Conservation (phyloP, 2,797 vertebrate genomes). For the Micromesistius poutassou region DNA sequence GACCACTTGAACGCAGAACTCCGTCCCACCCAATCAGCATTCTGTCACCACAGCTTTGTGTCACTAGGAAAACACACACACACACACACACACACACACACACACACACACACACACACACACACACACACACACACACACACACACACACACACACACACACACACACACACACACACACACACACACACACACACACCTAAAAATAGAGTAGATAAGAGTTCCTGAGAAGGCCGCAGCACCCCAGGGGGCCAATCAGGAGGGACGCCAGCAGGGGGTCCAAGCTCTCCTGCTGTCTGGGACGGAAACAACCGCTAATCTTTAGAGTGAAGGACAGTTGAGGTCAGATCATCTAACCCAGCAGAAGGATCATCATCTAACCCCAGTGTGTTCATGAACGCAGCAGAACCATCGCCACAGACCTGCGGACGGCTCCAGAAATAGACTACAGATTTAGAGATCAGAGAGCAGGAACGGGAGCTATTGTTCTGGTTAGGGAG, state of each 20-base stretch:
- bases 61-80: neutral
- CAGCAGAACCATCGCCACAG: neutral
- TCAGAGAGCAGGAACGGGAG: neutral
- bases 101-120: slow-evolving; percentile 8
- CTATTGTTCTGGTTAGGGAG: neutral
- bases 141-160: slow-evolving; percentile 7
- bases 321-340: neutral
- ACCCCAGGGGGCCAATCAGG: neutral
- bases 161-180: slow-evolving; percentile 7
- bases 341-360: too few relatives aligned
- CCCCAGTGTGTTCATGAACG: too few relatives aligned
- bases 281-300: neutral
- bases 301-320: neutral
- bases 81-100: slow-evolving; percentile 6
- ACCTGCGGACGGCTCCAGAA: neutral
- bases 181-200: neutral
- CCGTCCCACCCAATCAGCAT: neutral
- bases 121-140: slow-evolving; percentile 7
- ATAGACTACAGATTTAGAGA: neutral
- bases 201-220: neutral
- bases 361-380: neutral
- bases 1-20: neutral
- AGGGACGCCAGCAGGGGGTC: neutral
- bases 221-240: neutral
- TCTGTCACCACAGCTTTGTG: neutral